Conservation (phyloP, 1,140 invertebrate genomes). For the Aphidius ervi region DNA sequence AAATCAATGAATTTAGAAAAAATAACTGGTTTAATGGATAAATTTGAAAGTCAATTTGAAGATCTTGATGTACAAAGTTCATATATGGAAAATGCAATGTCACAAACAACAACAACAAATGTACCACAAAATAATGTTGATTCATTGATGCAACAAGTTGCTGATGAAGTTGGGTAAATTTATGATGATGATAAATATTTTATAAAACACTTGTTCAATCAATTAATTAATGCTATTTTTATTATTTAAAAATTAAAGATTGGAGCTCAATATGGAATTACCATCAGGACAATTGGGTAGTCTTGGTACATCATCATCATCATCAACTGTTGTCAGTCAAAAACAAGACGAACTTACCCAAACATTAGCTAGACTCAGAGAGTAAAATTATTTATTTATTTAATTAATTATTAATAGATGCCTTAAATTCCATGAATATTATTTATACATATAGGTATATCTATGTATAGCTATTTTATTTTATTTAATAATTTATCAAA, state of each 20-base stretch:
- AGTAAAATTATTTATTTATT: no score
- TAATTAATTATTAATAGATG: no score
- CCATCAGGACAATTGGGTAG: conserved; percentile 77
- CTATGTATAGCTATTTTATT: no score
- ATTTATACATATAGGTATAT: no score
- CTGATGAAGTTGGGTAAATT: conserved; percentile 95
- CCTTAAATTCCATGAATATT: no score
- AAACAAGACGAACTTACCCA: conserved; percentile 96
- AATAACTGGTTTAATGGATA: conserved; percentile 96
- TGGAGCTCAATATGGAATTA: conserved; percentile 96
- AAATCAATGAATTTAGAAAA: conserved; percentile 99
- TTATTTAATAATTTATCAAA: no score
- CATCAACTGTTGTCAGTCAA: conserved; percentile 72
- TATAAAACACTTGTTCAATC: no score
- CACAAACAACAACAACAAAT: conserved; percentile 92
- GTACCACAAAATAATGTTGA: conserved; percentile 97
- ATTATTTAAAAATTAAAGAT: conserved; percentile 59
- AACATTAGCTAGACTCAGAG: conserved; percentile 83
- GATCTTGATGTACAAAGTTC: conserved; percentile 98
- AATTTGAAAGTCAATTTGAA: conserved; percentile 99
- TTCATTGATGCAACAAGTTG: conserved; percentile 90
- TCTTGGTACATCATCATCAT: conserved; percentile 61
- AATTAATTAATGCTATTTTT: conserved; percentile 19
- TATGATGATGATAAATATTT: conserved; percentile 12
- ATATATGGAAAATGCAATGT: conserved; percentile 99